These are phyloP conservation scores for Ips nitidus DNA, from an alignment of 1,140 invertebrate genomes.

Conservation along the genomic window DNA sequence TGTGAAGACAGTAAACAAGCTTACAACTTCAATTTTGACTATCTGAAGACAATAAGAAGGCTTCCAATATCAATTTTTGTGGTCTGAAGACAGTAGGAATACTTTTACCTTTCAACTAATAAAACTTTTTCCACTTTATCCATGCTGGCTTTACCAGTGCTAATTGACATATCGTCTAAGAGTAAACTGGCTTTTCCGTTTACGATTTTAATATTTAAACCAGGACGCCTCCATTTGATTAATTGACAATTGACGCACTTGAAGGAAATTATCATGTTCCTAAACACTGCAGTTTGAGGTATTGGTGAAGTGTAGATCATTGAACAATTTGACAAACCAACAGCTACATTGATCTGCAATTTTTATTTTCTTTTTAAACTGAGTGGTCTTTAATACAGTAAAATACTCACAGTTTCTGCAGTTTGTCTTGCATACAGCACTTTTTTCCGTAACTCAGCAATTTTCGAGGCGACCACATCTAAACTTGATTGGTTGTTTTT, in stretches of 20 bases:
- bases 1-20: no score
- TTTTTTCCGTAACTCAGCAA: constrained; percentile 70
- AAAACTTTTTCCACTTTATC: constrained; percentile 26
- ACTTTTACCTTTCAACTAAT: constrained; percentile 28
- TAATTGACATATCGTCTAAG: background rate
- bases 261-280: constrained; percentile 38
- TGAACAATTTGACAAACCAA: constrained; percentile 64
- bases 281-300: constrained; percentile 33
- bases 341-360: constrained; percentile 41
- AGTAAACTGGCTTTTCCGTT: constrained; percentile 9
- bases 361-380: no score
- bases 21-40: no score
- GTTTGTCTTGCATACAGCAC: constrained; percentile 78
- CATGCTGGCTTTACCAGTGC: constrained; percentile 14
- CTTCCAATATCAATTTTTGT: background rate
- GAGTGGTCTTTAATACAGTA: no score
- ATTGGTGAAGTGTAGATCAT: constrained; percentile 66
- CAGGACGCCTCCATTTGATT: constrained; percentile 28
- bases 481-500: constrained; percentile 11
- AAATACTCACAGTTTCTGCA: constrained; percentile 69
- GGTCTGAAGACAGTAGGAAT: background rate
- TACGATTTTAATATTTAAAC: constrained; percentile 20
- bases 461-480: constrained; percentile 18
- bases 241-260: constrained; percentile 40
- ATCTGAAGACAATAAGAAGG: background rate